Base-by-base conservation (phyloP, 2,113 vertebrate species). In the Brachyhypopomus occidentalis region DNA sequence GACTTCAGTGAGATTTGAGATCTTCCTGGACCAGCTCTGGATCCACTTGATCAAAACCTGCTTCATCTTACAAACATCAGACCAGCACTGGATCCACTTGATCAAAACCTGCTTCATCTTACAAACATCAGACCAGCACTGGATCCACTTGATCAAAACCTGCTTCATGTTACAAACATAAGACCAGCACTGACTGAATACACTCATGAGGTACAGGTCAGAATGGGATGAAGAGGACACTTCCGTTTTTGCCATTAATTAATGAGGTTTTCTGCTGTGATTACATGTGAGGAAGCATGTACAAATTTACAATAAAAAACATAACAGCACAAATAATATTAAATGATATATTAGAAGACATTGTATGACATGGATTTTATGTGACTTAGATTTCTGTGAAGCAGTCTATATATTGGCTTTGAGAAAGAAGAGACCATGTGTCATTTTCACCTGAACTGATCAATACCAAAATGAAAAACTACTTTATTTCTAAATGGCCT, bases 171-270 rank as follows among this genome's bases (percentile, higher is more conserved):
- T 25, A 64, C n/a, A 72, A 73, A 67, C 45, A 58, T 5, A 41
- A 64, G 30, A 81, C 38, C 52, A 20, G 23, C 12, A 22, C 9
- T 45, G 73, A 76, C 75, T 76, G 41, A 30, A 48, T 59, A 22
- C 16, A 66, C 11, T 66, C 63, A 30, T 30, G 30, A 30, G 30
- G 3, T 30, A 30, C 30, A 30, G 8, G 27, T 59, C 20, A 6
- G 30, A 25, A 48, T 17, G 17, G 34, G 20, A 74, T 36, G 19
- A 7, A 4, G 30, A 41, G 66, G 36, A 22, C 45, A 70, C 38
- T 19, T 25, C 34, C n/a, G 2, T n/a, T 41, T 70, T 41, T n/a
- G 66, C n/a, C n/a, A 52, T 14, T 14, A 11, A 2, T 12, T 2
- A 52, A 11, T n/a, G n/a, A n/a, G n/a, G n/a, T 2, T 14, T 52